A percentile compares a stretch with the other conserved stretches of the same genome.
Conservation (phyloP, 2,888 invertebrate genomes). For the Heliconius sara region DNA sequence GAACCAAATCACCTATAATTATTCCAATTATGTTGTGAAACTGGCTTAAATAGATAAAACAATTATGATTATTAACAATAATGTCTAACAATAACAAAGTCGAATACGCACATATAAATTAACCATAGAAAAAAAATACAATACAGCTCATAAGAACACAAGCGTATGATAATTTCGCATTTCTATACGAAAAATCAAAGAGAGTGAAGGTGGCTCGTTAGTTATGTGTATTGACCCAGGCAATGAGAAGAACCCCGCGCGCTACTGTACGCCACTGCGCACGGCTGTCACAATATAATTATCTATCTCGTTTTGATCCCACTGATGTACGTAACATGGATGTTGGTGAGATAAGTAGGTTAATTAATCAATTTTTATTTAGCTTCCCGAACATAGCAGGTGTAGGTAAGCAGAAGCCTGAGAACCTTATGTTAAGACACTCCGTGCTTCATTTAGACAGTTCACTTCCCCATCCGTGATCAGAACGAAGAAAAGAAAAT, state of each 20-base stretch:
- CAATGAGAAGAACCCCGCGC: slow-evolving; percentile 10
- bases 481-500: too few species aligned
- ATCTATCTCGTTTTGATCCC: background rate
- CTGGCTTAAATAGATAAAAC: background rate
- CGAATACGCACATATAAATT: background rate
- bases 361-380: too few species aligned
- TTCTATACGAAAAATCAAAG: slow-evolving; percentile 9
- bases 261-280: background rate
- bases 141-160: slow-evolving; percentile 6
- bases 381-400: too few species aligned
- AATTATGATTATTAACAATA: background rate
- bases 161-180: slow-evolving; percentile 18
- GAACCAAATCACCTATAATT: too few species aligned
- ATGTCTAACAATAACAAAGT: background rate
- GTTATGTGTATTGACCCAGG: slow-evolving; percentile 30
- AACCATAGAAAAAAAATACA: background rate
- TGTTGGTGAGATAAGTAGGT: background rate
- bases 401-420: too few species aligned
- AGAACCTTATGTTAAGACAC: too few species aligned
- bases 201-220: slow-evolving; percentile 22
- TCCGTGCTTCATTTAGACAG: too few species aligned
- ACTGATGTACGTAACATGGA: background rate
- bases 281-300: slow-evolving; percentile 22
- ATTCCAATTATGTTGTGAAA: background rate
- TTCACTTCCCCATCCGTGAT: too few species aligned